Conservation (phyloP, 2,797 vertebrate species). For the Pygocentrus nattereri region DNA sequence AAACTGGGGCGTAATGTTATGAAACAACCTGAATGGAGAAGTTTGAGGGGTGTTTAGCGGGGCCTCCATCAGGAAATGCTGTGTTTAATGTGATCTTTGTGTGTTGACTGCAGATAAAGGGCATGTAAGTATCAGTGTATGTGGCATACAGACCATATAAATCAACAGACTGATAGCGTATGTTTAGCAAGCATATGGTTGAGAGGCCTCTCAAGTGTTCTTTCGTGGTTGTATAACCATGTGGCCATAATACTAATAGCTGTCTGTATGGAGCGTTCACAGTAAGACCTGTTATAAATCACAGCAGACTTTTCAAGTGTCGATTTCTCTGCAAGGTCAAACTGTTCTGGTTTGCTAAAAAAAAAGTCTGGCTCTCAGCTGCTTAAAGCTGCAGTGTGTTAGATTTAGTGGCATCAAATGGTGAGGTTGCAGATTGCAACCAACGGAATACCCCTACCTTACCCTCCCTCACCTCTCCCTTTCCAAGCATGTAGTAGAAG, state of each 20-base stretch:
- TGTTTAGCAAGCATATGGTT: neutral
- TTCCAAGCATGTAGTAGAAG: too few species aligned
- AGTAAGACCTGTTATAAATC: neutral
- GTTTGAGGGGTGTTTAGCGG: neutral
- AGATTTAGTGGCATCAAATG: too few species aligned
- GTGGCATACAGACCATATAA: neutral
- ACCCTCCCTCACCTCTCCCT: too few species aligned
- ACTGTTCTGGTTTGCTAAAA: neutral
- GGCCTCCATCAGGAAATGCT: neutral
- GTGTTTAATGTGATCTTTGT: neutral
- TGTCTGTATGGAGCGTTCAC: neutral
- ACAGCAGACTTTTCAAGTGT: neutral
- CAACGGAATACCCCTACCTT: too few species aligned
- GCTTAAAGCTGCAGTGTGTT: neutral
- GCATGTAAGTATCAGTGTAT: neutral
- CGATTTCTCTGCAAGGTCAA: conserved; percentile 1
- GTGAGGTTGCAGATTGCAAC: too few species aligned
- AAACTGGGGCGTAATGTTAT: neutral
- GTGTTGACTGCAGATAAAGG: neutral
- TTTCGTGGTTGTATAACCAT: neutral
- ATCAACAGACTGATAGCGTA: neutral
- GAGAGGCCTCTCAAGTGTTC: too few species aligned
- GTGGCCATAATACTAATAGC: neutral
- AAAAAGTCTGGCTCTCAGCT: conserved; percentile 8
- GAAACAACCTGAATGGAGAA: conserved; percentile 6